Evolutionary conservation across 2,113 vertebrate genomes (phyloP).

Genomic region (Xerus inauris): DNA sequence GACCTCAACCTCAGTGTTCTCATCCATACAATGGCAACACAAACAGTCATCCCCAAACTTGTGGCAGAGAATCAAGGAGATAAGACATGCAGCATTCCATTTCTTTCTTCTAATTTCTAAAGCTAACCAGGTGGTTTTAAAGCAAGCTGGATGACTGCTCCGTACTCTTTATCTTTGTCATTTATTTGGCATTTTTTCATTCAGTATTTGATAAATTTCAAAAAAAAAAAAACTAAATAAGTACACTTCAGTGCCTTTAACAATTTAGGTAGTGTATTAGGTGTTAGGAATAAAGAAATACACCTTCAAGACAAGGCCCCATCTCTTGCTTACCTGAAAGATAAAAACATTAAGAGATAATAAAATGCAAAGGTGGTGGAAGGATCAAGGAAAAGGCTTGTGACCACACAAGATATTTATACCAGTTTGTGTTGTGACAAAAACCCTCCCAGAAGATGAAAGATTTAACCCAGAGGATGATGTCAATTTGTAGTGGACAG

Average conservation of each 20-base stretch:
- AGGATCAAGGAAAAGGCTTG: not conserved
- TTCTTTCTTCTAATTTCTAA: conserved; percentile 19
- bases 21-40: not conserved
- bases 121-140: conserved; percentile 1
- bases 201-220: not conserved
- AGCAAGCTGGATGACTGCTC: not conserved
- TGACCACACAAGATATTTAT: not conserved
- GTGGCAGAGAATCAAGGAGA: not conserved
- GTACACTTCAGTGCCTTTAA: not conserved
- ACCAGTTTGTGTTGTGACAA: not conserved
- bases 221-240: not conserved
- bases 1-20: not conserved
- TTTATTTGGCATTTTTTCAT: not conserved
- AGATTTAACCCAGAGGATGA: not conserved
- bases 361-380: not conserved
- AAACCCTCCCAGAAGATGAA: not conserved
- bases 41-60: not conserved
- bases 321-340: not conserved
- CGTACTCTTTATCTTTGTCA: not conserved
- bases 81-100: not conserved
- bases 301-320: not conserved
- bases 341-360: not conserved
- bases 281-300: not conserved
- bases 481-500: not conserved
- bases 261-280: not conserved